Base-by-base conservation (phyloP, 1,140 invertebrate genomes). In the Idris sp. region DNA sequence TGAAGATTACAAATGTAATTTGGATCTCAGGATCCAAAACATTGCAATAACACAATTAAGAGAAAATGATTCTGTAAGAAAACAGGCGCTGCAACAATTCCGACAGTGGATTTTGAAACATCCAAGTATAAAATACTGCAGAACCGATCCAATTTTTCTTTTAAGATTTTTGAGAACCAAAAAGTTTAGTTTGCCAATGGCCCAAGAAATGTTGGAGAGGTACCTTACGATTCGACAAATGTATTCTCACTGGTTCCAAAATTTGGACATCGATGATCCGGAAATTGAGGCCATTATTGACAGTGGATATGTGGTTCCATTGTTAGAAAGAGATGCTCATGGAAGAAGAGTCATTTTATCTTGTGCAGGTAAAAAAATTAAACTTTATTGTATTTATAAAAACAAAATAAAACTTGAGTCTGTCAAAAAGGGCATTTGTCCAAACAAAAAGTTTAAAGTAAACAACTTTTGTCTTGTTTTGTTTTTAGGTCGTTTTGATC, bases 171-270 rank as follows among this genome's bases (percentile, higher is more conserved):
- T 97, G 0, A 89, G 95, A 9, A 94, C 93, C 1, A 94, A 95
- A 81, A 96, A 97, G 81, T 96, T 95, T 82, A 93, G 93, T 28
- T 90, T 97, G 9, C 93, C 93, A 0, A 89, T 93, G 77, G 93
- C 96, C 0, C 94, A 95, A 77, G 92, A 94, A 38, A 94, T 96
- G 90, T 84, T 97, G 35, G 93, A 96, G 80, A 91, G 92, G 9
- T 97, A 97, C 80, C 88, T 97, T 9, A 92, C 92, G 4, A 93
- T 96, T 53, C 89, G 94, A 13, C 92, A 94, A 77, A 83, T 94
- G 43, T 93, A 95, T 79, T 93, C 95, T 0, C 89, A 94, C 9
- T 96, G 94, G 94, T 97, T 96, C 85, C 89, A 91, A 62, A 92
- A 92, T 36, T 84, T 96, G 11, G 93, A 96, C 76, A 88, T 90